Evolutionary conservation across 2,888 invertebrate genomes (phyloP).

Genomic region (Folsomia manolachei): DNA sequence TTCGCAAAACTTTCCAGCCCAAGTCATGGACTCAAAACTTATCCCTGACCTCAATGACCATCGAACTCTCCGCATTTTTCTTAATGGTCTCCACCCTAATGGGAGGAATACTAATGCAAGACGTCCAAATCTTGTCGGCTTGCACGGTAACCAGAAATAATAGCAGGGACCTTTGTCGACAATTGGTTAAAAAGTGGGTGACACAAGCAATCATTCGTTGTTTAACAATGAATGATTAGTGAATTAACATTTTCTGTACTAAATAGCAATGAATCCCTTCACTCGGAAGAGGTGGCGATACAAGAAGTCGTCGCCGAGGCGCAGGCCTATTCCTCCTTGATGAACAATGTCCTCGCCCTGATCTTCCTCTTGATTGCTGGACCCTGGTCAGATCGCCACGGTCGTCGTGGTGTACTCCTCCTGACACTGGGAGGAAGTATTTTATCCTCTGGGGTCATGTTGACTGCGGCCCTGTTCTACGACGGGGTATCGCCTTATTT

Average conservation of each 20-base stretch:
- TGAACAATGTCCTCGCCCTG: slow-evolving; percentile 49
- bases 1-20: no score
- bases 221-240: no score
- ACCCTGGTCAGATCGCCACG: slow-evolving; percentile 49
- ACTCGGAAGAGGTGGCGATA: slow-evolving; percentile 29
- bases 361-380: slow-evolving; percentile 48
- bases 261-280: slow-evolving; percentile 25
- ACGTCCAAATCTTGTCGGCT: not conserved
- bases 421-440: slow-evolving; percentile 13
- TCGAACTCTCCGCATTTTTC: not conserved
- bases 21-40: not conserved
- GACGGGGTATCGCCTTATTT: not conserved
- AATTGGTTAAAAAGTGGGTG: not conserved
- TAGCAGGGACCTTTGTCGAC: not conserved
- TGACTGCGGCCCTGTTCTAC: not conserved
- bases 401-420: slow-evolving; percentile 48
- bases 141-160: not conserved
- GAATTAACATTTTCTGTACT: not conserved
- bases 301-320: slow-evolving; percentile 36
- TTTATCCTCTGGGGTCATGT: not conserved
- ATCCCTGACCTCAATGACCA: not conserved
- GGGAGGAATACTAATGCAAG: not conserved
- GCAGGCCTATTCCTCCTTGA: slow-evolving; percentile 30
- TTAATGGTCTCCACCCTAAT: not conserved
- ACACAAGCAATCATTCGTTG: not conserved